Conservation (phyloP, 2,888 invertebrate genomes). For the Ectobius pallidus region DNA sequence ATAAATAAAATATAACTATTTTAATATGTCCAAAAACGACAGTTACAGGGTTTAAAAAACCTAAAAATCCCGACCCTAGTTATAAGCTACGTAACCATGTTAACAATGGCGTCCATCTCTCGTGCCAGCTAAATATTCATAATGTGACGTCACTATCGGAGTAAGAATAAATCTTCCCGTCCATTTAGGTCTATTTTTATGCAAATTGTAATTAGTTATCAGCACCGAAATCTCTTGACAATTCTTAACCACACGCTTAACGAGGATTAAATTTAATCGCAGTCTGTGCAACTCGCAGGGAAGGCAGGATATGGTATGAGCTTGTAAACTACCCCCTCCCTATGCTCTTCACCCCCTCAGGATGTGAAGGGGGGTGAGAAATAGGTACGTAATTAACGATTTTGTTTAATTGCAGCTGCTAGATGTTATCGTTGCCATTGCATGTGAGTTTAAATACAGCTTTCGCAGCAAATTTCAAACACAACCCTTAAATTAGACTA, state of each 20-base stretch:
- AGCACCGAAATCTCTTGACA: neutral
- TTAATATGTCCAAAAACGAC: too few species aligned
- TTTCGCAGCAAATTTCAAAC: neutral
- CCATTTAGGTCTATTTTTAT: neutral
- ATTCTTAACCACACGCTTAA: neutral
- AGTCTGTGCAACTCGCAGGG: neutral
- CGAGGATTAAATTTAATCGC: neutral
- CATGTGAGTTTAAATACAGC: neutral
- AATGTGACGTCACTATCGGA: neutral
- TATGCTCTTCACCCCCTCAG: neutral
- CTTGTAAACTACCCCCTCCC: neutral
- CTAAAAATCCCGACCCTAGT: too few species aligned
- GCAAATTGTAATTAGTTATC: conserved; percentile 9
- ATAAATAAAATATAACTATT: too few species aligned
- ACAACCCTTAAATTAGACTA: neutral
- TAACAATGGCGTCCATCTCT: too few species aligned
- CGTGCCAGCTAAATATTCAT: too few species aligned
- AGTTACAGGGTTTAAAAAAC: too few species aligned
- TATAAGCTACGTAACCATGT: too few species aligned
- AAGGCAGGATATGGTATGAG: neutral
- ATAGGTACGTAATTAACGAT: neutral
- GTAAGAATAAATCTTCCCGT: neutral
- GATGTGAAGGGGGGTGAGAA: neutral
- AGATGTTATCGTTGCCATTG: neutral
- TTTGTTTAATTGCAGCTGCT: neutral